These are phyloP conservation scores for Trichogramma evanescens DNA, from an alignment of 2,888 invertebrate species.

Conservation along the genomic window DNA sequence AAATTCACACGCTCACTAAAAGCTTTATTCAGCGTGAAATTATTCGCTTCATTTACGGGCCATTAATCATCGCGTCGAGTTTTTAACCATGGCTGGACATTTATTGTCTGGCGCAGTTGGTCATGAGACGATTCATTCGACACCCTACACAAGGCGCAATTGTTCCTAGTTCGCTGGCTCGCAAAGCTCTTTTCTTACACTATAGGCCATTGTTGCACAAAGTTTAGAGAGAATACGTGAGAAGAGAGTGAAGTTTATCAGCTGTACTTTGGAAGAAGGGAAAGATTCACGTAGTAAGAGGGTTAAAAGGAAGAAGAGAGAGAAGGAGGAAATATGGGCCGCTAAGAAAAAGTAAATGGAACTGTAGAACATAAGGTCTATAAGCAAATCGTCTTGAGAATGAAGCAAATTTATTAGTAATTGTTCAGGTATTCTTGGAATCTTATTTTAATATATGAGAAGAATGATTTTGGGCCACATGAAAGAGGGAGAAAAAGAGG, in stretches of 20 bases:
- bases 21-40: constrained; percentile 6
- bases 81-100: constrained; percentile 20
- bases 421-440: constrained; percentile 19
- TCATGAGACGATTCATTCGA: constrained; percentile 24
- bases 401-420: constrained; percentile 19
- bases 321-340: not conserved
- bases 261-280: constrained; percentile 19
- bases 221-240: constrained; percentile 22
- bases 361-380: constrained; percentile 12
- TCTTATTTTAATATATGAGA: constrained; percentile 5
- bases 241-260: constrained; percentile 25
- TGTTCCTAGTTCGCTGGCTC: constrained; percentile 14
- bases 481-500: constrained; percentile 1
- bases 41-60: constrained; percentile 31
- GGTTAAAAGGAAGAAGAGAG: not conserved
- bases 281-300: not conserved
- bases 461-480: not conserved
- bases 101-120: constrained; percentile 24
- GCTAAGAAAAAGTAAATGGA: constrained; percentile 4
- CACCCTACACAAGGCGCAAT: constrained; percentile 26
- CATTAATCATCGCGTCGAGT: constrained; percentile 28
- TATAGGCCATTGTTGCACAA: constrained; percentile 22
- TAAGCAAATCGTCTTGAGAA: not conserved
- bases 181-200: not conserved
- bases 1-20: not conserved